Base-by-base conservation (phyloP, 1,140 invertebrate species). In the Homarus americanus region DNA sequence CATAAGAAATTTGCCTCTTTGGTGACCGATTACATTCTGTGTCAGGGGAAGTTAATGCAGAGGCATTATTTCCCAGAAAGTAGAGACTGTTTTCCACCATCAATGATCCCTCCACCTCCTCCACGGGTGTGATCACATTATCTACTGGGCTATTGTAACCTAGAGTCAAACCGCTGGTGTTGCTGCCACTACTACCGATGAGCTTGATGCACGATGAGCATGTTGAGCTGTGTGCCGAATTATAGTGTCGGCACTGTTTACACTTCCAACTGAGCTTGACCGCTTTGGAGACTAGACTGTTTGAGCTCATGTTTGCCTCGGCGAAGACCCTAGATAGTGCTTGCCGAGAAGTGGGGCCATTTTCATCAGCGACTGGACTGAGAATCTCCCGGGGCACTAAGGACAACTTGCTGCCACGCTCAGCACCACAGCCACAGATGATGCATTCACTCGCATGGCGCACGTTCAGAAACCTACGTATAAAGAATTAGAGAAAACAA, bases 211-310 rank as follows among this genome's bases (percentile, higher is more conserved):
- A 90, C 5, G 88, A 90, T 49, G 88, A 90, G 72, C 88, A 90
- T 82, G 88, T 84, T 73, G 88, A 69, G 38, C 88, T 90, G 69
- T 90, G 88, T 73, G 88, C 88, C 36, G 88, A 90, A 53, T 90
- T 90, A 76, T 90, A 90, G 76, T 90, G 88, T 20, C 88, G 88
- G 72, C 88, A 90, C 69, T 83, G 88, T 63, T 82, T 82, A 44
- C 88, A 90, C 80, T 90, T 90, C 88, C 88, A 90, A 76, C 80
- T 83, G 80, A 90, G 88, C 82, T 90, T 90, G 80, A 90, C 66
- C 32, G 82, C 80, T 73, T 82, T 82, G 66, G 87, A 82, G 80
- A 82, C 87, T 53, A 82, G 72, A 73, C 79, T 82, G 41, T 82
- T 73, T 72, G 88, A 90, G 88, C 88, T 90, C 88, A 90, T 90